Base-by-base conservation (phyloP, 2,797 vertebrate species). In the Falco naumanni region DNA sequence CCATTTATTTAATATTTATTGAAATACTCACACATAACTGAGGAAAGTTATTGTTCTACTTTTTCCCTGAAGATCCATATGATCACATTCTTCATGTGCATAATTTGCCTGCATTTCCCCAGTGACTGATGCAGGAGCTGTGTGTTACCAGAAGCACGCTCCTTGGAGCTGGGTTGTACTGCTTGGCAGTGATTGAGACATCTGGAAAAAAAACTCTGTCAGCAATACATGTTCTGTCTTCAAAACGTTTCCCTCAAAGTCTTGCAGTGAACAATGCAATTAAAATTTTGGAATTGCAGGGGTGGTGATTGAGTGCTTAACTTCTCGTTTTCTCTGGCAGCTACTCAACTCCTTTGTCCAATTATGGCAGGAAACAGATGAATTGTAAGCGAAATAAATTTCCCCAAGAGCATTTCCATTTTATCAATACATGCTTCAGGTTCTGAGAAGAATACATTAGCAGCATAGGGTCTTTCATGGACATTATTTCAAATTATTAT, bases 231-330 rank as follows among this genome's bases (percentile, higher is more conserved):
- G 59, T 84, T 89, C 72, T 33, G 1, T 93, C 59, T 92, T 89
- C 89, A 91, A 54, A 92, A 77, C 57, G 85, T 80, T 51, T 11
- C 9, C 75, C 48, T 50, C 9, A 53, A 79, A 88, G 78, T 66
- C 68, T 91, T 34, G 2, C 47, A 78, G 78, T 68, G 90, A 95
- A 92, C 0, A 3, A 91, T 25, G 45, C 71, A 96, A 95, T 96
- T 97, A 97, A 90, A 97, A 92, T 95, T 95, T 93, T 95, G 84
- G 93, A 95, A 89, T 69, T 63, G 68, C 81, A 84, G 60, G 43
- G 48, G 0, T 92, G 72, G 65, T 93, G 94, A 96, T 91, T 93
- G 93, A 96, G 72, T 92, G 84, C n/a, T 95, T 84, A 93, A 25
- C 59, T 92, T 94, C 82, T 91, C 61, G 86, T 94, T 96, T 96